Evolutionary conservation across 2,888 invertebrate species (phyloP), one percentile per base, ranked within the genome.

Genomic region (Hypolimnas misippus): DNA sequence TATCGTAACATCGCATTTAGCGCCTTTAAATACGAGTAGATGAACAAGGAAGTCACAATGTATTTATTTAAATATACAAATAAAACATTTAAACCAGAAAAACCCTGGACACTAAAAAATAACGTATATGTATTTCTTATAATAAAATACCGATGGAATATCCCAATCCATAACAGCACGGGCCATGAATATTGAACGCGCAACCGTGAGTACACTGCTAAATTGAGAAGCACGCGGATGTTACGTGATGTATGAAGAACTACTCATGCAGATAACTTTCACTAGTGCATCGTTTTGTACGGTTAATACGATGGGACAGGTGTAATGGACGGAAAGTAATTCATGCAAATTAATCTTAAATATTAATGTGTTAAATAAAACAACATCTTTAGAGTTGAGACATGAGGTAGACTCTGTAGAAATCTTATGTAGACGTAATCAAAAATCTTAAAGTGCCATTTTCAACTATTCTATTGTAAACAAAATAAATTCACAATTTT

Each of bases 241-340:
- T 63, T 57, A 66, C 60, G 50, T 58, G 49, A 38, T 40, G 40
- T 52, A 57, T 49, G 56, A 52, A 52, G 51, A 58, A 16, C 16
- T 33, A 40, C 57, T 49, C 59, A 66, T 57, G 57, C 53, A 53
- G 52, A 63, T 57, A 64, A 62, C 66, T 66, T 66, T 66, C 66
- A 66, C 66, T 63, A n/a, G n/a, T 16, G 51, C 25, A 29, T 7
- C 42, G 8, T 35, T 46, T 51, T 51, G 31, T 46, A 40, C 29
- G 40, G 49, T 38, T 53, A 40, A 53, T 40, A 21, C 21, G 51
- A 19, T 25, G 17, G 33, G 14, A 56, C 59, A 52, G 51, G 55
- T 63, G 50, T 33, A 29, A 29, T 17, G 42, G n/a, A 33, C 10
- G 10, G 35, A n/a, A 35, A 35, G n/a, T 52, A 35, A 52, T 46